phyloP scores from a whole-genome alignment of 2,888 invertebrate species.

The Diaperis boleti region DNA sequence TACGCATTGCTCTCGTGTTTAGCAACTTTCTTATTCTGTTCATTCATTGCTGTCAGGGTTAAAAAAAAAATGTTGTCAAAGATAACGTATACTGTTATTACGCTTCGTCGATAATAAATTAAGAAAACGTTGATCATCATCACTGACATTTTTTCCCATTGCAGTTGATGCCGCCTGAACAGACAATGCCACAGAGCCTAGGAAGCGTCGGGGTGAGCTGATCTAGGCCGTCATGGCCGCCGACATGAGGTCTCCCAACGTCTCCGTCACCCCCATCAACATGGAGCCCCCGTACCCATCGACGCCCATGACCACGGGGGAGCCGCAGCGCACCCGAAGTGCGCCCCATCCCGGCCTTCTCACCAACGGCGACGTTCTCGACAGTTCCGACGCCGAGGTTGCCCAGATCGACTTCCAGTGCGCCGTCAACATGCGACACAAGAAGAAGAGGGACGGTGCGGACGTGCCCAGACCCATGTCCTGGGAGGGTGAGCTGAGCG shows the following conservation, averaged over 20 bases:
- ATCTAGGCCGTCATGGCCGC: constrained; percentile 63
- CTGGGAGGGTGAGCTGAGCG: constrained; percentile 94
- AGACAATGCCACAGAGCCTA: constrained; percentile 49
- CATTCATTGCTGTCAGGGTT: too few relatives aligned
- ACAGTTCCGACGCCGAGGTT: constrained; percentile 84
- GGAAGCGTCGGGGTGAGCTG: constrained; percentile 60
- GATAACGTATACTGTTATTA: too few relatives aligned
- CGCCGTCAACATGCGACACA: constrained; percentile 61
- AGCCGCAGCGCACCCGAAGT: constrained; percentile 52
- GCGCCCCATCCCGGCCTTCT: constrained; percentile 50
- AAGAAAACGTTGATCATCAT: too few relatives aligned
- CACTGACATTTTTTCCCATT: constrained; percentile 3
- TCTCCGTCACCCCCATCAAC: constrained; percentile 86
- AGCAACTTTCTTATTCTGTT: too few relatives aligned
- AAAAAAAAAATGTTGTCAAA: too few relatives aligned
- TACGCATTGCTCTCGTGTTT: too few relatives aligned
- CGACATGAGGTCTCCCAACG: constrained; percentile 70
- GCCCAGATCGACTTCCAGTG: constrained; percentile 80
- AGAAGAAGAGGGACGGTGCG: constrained; percentile 59
- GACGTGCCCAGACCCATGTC: constrained; percentile 83
- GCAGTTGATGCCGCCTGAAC: constrained; percentile 50
- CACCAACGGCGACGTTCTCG: constrained; percentile 64
- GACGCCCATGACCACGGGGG: constrained; percentile 43
- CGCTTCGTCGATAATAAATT: too few relatives aligned
- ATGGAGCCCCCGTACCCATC: constrained; percentile 64